phyloP scores from a whole-genome alignment of 2,888 invertebrate genomes.

The Torymus aiolomorphi region DNA sequence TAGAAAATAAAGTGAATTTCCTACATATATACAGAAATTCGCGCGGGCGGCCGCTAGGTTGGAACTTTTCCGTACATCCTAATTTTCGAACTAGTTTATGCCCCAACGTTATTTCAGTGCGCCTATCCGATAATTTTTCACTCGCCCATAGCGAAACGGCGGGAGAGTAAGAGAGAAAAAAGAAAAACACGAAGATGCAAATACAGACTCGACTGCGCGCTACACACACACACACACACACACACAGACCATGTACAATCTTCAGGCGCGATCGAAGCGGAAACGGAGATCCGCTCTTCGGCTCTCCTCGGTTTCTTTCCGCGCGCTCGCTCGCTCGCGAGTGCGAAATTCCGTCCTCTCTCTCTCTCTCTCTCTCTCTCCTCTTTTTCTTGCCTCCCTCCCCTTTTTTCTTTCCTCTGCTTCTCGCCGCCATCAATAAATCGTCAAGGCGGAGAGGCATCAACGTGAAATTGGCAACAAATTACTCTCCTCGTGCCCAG shows the following conservation, averaged over 20 bases:
- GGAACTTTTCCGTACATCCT: background rate
- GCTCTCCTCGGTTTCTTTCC: constrained; percentile 59
- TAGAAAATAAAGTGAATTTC: background rate
- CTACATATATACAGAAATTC: too few relatives aligned
- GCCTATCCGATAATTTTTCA: background rate
- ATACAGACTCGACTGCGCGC: constrained; percentile 7
- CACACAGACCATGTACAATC: constrained; percentile 40
- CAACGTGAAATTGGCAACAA: constrained; percentile 72
- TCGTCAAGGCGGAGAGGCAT: constrained; percentile 61
- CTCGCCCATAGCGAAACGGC: background rate
- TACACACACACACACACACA: constrained; percentile 1
- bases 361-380: constrained; percentile 8
- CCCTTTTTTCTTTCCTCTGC: background rate
- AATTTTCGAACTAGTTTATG: constrained; percentile 17
- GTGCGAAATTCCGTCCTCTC: constrained; percentile 53
- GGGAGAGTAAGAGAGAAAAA: background rate
- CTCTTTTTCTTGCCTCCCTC: background rate
- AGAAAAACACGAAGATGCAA: constrained; percentile 8
- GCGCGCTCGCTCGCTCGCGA: constrained; percentile 50
- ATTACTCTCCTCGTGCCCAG: constrained; percentile 64
- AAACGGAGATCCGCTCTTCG: constrained; percentile 60
- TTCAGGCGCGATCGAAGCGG: constrained; percentile 53
- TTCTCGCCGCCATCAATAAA: constrained; percentile 58
- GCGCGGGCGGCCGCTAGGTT: too few relatives aligned
- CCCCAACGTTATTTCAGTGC: background rate